Conservation (phyloP, 2,797 vertebrate species). For the Rhabdomys pumilio region DNA sequence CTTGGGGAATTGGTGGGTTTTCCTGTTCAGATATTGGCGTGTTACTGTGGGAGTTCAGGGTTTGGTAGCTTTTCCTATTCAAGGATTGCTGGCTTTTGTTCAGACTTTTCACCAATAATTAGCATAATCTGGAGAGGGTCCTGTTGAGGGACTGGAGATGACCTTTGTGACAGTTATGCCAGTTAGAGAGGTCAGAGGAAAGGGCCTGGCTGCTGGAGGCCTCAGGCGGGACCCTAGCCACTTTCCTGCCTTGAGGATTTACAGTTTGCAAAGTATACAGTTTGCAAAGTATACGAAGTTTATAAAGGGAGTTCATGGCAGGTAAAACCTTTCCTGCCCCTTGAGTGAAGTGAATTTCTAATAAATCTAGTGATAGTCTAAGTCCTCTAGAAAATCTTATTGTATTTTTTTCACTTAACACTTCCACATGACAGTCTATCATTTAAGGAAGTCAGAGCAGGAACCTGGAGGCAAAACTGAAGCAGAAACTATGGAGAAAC, state of each 20-base stretch:
- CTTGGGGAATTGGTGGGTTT: neutral
- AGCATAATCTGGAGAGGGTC: neutral
- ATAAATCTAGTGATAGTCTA: too few relatives aligned
- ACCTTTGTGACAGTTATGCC: neutral
- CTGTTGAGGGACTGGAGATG: neutral
- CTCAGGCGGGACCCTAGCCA: neutral
- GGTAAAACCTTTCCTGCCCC: too few relatives aligned
- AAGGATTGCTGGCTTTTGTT: neutral
- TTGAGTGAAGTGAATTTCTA: too few relatives aligned
- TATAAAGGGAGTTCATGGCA: too few relatives aligned
- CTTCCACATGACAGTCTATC: neutral
- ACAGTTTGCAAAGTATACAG: neutral
- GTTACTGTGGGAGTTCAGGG: neutral
- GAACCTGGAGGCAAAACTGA: neutral
- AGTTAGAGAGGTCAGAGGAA: neutral
- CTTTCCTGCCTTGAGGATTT: neutral
- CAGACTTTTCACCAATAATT: neutral
- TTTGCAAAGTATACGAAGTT: neutral
- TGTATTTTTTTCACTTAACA: neutral
- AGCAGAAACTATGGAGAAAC: neutral
- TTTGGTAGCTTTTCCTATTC: neutral
- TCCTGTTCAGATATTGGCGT: neutral
- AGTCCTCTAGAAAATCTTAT: too few relatives aligned
- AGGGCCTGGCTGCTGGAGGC: neutral
- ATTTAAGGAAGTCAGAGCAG: neutral